phyloP scores from a whole-genome alignment of 1,140 invertebrate genomes.

The Bicyclus anynana region DNA sequence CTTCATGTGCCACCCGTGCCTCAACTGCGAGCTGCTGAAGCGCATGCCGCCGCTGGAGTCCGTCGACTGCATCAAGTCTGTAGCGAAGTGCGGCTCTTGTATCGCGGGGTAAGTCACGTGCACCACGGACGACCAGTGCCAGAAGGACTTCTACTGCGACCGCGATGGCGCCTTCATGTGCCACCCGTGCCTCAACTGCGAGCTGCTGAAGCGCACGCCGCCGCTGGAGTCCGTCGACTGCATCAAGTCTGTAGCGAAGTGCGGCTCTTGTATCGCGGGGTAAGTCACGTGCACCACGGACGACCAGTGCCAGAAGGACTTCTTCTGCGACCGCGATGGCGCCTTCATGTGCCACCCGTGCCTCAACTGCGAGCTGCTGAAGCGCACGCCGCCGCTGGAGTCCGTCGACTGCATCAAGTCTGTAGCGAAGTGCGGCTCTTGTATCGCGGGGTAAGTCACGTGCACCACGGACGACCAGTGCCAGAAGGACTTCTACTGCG shows the following conservation, averaged over 20 bases:
- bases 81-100: slow-evolving; percentile 48
- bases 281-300: slow-evolving; percentile 41
- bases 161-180: slow-evolving; percentile 30
- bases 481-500: too few relatives aligned
- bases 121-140: slow-evolving; percentile 35
- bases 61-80: slow-evolving; percentile 39
- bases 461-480: too few relatives aligned
- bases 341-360: slow-evolving; percentile 44
- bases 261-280: slow-evolving; percentile 50
- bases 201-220: slow-evolving; percentile 38
- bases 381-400: slow-evolving; percentile 29
- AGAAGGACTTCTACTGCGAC: slow-evolving; percentile 44
- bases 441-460: slow-evolving; percentile 46
- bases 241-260: slow-evolving; percentile 44
- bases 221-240: slow-evolving; percentile 22
- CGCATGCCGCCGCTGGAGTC: slow-evolving; percentile 26
- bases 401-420: slow-evolving; percentile 39
- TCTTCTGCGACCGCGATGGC: slow-evolving; percentile 40
- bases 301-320: slow-evolving; percentile 35
- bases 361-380: slow-evolving; percentile 42
- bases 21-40: slow-evolving; percentile 43
- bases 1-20: slow-evolving; percentile 45
- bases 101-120: slow-evolving; percentile 50
- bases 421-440: slow-evolving; percentile 45
- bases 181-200: slow-evolving; percentile 46